Conservation (phyloP, 2,888 invertebrate species). For the Lissonota sp. region DNA sequence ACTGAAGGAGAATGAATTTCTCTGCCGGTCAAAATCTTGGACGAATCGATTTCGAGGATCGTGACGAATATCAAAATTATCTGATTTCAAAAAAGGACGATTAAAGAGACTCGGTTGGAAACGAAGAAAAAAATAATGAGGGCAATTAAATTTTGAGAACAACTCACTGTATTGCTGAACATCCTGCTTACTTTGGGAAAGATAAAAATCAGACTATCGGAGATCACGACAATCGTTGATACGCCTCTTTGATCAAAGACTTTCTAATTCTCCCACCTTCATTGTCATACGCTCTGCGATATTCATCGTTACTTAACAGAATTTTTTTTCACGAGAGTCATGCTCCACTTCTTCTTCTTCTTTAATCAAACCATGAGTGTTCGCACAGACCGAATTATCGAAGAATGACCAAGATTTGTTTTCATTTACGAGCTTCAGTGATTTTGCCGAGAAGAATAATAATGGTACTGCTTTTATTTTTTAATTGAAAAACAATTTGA, state of each 20-base stretch:
- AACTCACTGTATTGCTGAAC: slow-evolving; percentile 72
- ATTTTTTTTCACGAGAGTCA: slow-evolving; percentile 46
- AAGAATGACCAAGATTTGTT: slow-evolving; percentile 46
- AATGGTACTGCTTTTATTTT: slow-evolving; percentile 12
- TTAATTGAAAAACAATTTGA: slow-evolving; percentile 46
- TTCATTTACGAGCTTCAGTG: slow-evolving; percentile 36
- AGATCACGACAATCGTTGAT: slow-evolving; percentile 56
- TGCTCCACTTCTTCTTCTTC: slow-evolving; percentile 56
- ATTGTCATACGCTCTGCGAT: slow-evolving; percentile 45
- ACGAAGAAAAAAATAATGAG: neutral
- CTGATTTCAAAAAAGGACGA: slow-evolving; percentile 25
- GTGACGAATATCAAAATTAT: slow-evolving; percentile 45
- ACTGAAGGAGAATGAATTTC: slow-evolving; percentile 20
- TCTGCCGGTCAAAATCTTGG: slow-evolving; percentile 19
- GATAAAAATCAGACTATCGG: slow-evolving; percentile 70
- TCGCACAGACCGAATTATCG: slow-evolving; percentile 10
- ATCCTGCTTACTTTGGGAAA: slow-evolving; percentile 70
- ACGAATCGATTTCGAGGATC: slow-evolving; percentile 38
- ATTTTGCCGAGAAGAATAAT: slow-evolving; percentile 26
- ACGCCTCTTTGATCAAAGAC: slow-evolving; percentile 61
- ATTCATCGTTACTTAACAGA: slow-evolving; percentile 58
- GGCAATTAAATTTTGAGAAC: slow-evolving; percentile 18
- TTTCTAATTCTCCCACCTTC: slow-evolving; percentile 67
- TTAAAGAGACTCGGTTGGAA: neutral
- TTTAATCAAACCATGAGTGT: slow-evolving; percentile 41